These are phyloP conservation scores for Gymnothorax javanicus DNA, from an alignment of 2,797 vertebrate genomes.

Conservation along the genomic window DNA sequence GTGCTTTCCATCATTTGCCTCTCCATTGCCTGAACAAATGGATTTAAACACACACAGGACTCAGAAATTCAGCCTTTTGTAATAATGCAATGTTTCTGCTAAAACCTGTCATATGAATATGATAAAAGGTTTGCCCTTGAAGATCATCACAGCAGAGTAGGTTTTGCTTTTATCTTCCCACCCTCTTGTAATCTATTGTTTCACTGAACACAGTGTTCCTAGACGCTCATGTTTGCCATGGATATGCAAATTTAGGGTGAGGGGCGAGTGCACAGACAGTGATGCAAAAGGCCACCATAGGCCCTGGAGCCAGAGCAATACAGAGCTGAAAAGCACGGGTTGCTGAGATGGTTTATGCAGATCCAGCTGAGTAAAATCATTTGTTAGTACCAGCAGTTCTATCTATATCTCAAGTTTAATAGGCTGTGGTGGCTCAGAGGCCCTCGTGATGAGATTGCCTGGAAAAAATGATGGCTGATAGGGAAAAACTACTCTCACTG, in stretches of 20 bases:
- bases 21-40: too few species aligned
- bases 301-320: background rate
- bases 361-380: background rate
- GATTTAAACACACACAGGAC: too few species aligned
- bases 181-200: background rate
- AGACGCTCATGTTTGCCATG: background rate
- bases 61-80: background rate
- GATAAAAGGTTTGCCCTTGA: constrained; percentile 15
- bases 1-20: too few species aligned
- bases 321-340: background rate
- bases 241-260: background rate
- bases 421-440: background rate
- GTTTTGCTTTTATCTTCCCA: background rate
- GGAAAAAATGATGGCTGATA: background rate
- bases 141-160: background rate
- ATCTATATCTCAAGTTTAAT: background rate
- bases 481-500: background rate
- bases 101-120: background rate
- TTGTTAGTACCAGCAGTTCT: background rate
- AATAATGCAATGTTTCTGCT: background rate
- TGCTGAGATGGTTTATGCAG: background rate
- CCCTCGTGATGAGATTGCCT: background rate
- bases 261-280: background rate
- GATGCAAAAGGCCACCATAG: background rate
- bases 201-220: background rate